Evolutionary conservation across 2,113 vertebrate species (phyloP).

Genomic region (Anthoscopus minutus): DNA sequence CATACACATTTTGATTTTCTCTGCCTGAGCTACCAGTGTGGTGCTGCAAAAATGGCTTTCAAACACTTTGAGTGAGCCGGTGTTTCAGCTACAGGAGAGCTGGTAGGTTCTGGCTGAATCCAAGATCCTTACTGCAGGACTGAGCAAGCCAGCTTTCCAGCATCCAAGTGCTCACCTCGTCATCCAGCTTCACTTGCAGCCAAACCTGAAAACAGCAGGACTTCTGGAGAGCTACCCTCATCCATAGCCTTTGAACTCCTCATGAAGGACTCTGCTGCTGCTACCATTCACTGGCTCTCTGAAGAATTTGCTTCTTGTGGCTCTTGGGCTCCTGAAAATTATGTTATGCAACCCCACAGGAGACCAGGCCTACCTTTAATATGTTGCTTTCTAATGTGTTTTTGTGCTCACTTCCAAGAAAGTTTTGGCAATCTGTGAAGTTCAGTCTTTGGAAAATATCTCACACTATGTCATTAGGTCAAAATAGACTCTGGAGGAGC

Average conservation of each 20-base stretch:
- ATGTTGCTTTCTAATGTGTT: not conserved
- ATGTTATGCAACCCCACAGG: not conserved
- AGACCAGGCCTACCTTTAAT: not conserved
- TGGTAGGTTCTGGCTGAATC: not conserved
- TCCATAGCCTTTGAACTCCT: not conserved
- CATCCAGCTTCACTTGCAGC: not conserved
- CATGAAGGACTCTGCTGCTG: not conserved
- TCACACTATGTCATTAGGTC: not conserved
- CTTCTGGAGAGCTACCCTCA: not conserved
- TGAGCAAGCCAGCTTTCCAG: not conserved
- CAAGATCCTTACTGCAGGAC: not conserved
- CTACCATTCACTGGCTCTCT: not conserved
- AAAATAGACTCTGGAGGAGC: not conserved
- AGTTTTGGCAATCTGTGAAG: not conserved
- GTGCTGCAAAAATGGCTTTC: not conserved
- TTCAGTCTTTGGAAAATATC: not conserved
- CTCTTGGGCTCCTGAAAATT: not conserved
- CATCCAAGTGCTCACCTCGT: not conserved
- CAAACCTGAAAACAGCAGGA: not conserved
- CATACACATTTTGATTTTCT: not conserved
- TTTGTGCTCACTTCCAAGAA: conserved; percentile 17
- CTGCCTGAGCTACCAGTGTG: not conserved
- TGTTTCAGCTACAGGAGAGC: not conserved
- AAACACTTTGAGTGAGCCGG: not conserved
- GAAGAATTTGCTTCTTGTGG: not conserved